phyloP scores from a whole-genome alignment of 2,888 invertebrate species.

The Philhelius pedissequus region DNA sequence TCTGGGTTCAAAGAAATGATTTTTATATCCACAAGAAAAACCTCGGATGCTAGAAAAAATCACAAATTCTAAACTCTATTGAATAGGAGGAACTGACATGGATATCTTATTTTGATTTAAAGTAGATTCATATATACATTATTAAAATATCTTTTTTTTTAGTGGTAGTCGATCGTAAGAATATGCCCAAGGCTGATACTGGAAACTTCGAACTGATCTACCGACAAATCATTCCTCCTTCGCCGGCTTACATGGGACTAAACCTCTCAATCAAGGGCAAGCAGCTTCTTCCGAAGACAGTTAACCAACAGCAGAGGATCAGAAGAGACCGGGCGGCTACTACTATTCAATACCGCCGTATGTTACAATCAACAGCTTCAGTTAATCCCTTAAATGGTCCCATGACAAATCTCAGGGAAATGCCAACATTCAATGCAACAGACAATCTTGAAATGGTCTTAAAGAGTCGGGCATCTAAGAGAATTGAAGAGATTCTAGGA shows the following conservation, averaged over 20 bases:
- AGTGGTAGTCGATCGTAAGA: conserved; percentile 89
- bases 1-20: no score
- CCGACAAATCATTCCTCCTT: conserved; percentile 87
- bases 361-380: conserved; percentile 44
- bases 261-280: conserved; percentile 78
- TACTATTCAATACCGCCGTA: conserved; percentile 68
- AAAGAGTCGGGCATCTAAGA: conserved; percentile 15
- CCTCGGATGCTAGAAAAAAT: no score
- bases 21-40: no score
- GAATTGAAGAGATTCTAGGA: conserved; percentile 17
- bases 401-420: conserved; percentile 73
- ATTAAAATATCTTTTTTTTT: no score
- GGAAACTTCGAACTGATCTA: conserved; percentile 90
- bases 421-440: conserved; percentile 77
- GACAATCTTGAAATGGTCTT: conserved; percentile 74
- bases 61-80: no score
- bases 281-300: conserved; percentile 74
- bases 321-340: conserved; percentile 73
- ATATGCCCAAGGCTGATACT: conserved; percentile 86
- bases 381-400: conserved; percentile 59
- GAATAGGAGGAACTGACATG: no score
- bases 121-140: no score
- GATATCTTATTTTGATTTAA: no score
- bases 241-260: conserved; percentile 88
- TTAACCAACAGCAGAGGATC: conserved; percentile 69